Evolutionary conservation across 2,888 invertebrate species (phyloP).

Genomic region (Cryptocephalus moraei): DNA sequence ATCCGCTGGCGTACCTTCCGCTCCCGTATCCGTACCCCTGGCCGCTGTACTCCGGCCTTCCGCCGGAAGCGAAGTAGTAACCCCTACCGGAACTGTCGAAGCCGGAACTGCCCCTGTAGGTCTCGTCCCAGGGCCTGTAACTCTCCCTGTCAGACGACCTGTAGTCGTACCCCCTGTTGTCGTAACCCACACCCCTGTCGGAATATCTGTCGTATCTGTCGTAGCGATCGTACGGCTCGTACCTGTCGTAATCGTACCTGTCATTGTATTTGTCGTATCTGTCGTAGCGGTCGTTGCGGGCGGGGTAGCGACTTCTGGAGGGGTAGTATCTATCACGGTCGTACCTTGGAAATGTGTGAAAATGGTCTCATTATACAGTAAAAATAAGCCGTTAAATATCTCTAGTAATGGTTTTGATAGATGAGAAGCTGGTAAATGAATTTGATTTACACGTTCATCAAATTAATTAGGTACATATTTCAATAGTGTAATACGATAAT

Average conservation of each 20-base stretch:
- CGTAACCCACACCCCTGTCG: slow-evolving; percentile 26
- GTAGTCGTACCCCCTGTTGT: slow-evolving; percentile 38
- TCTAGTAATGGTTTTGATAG: no score
- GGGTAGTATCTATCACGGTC: slow-evolving; percentile 8
- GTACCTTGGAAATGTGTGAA: slow-evolving; percentile 5
- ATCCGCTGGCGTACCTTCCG: slow-evolving; percentile 21
- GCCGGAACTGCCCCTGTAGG: slow-evolving; percentile 51
- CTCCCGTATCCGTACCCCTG: slow-evolving; percentile 11
- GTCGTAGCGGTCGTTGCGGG: slow-evolving; percentile 16
- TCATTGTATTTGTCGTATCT: slow-evolving; percentile 15
- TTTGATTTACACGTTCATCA: no score
- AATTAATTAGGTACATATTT: no score
- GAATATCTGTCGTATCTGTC: slow-evolving; percentile 23
- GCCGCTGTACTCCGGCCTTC: slow-evolving; percentile 38
- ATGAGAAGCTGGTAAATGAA: no score
- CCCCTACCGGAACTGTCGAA: slow-evolving; percentile 51
- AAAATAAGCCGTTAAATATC: no score
- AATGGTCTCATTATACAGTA: no score
- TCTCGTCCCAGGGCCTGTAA: slow-evolving; percentile 48
- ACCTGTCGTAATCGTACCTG: slow-evolving; percentile 9
- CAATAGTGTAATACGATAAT: no score
- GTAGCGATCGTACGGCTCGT: slow-evolving; percentile 17
- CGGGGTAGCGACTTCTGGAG: slow-evolving; percentile 2
- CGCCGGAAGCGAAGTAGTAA: slow-evolving; percentile 48
- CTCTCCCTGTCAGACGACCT: slow-evolving; percentile 32